phyloP scores from a whole-genome alignment of 2,113 vertebrate species.

The Dicerorhinus sumatrensis region DNA sequence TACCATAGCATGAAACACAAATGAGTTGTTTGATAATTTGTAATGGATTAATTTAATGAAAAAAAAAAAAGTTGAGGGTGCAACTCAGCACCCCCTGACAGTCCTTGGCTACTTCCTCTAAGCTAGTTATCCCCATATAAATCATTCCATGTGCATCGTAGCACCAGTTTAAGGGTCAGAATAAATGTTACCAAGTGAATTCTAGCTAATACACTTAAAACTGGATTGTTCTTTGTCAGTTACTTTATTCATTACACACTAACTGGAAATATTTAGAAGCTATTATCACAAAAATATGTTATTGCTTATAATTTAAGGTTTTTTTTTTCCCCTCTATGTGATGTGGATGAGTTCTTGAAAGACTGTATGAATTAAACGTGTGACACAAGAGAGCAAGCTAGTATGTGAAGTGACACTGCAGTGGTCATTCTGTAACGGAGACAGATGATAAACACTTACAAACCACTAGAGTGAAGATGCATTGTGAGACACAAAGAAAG shows the following conservation, averaged over 20 bases:
- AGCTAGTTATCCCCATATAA: not conserved
- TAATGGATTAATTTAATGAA: not conserved
- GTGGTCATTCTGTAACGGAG: not conserved
- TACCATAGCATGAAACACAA: not conserved
- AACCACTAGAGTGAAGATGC: not conserved
- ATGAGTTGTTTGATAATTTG: not conserved
- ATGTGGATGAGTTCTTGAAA: not conserved
- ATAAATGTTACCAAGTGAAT: not conserved
- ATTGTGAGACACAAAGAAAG: not conserved
- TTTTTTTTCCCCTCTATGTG: not conserved
- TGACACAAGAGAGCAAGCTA: not conserved
- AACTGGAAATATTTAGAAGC: not conserved
- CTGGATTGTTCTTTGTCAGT: not conserved
- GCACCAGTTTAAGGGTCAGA: not conserved
- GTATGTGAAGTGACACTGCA: not conserved
- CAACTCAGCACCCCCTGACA: not conserved
- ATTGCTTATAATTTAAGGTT: not conserved
- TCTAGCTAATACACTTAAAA: not conserved
- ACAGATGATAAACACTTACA: not conserved
- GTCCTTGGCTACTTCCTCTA: not conserved
- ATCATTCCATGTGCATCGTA: not conserved
- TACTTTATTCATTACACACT: not conserved
- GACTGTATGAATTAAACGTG: not conserved
- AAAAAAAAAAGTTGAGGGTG: not conserved
- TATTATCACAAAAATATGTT: not conserved